A percentile compares a stretch with the other conserved stretches of the same genome.
These are phyloP conservation scores for Cotesia vestalis DNA, from an alignment of 1,140 invertebrate genomes.

Conservation along the genomic window DNA sequence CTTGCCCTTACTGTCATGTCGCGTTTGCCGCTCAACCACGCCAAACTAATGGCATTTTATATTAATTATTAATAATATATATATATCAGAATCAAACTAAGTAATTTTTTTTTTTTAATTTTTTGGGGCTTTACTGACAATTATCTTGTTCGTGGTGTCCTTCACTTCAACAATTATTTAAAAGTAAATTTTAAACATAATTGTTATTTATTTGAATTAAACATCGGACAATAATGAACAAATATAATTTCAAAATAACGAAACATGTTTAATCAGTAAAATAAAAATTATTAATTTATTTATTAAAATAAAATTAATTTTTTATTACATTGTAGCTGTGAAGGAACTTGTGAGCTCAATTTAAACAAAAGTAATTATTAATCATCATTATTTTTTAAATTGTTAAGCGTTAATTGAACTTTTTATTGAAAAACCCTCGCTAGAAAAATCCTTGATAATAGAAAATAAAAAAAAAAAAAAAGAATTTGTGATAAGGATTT, in stretches of 20 bases:
- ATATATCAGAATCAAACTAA: too few species aligned
- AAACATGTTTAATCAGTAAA: not conserved
- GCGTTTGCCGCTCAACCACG: too few species aligned
- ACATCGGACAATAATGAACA: too few species aligned
- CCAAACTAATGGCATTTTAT: not conserved
- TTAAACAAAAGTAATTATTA: conserved; percentile 33
- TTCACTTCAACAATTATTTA: too few species aligned
- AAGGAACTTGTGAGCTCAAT: conserved; percentile 43
- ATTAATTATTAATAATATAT: not conserved
- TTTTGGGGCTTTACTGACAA: too few species aligned
- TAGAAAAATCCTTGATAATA: conserved; percentile 2
- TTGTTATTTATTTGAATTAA: too few species aligned
- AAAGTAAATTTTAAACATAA: too few species aligned
- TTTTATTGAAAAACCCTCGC: not conserved
- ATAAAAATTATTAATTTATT: not conserved
- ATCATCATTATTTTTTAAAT: conserved; percentile 21
- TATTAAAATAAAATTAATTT: conserved; percentile 35
- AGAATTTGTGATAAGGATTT: conserved; percentile 14
- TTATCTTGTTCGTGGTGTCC: too few species aligned
- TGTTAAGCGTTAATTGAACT: conserved; percentile 38
- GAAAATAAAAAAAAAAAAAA: not conserved
- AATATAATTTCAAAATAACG: not conserved
- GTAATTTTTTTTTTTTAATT: too few species aligned
- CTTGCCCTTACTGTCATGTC: too few species aligned
- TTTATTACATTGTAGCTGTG: conserved; percentile 48